Evolutionary conservation across 2,888 invertebrate species (phyloP), one percentile per base, ranked within the genome.

Genomic region (Aproaerema taeniolella): DNA sequence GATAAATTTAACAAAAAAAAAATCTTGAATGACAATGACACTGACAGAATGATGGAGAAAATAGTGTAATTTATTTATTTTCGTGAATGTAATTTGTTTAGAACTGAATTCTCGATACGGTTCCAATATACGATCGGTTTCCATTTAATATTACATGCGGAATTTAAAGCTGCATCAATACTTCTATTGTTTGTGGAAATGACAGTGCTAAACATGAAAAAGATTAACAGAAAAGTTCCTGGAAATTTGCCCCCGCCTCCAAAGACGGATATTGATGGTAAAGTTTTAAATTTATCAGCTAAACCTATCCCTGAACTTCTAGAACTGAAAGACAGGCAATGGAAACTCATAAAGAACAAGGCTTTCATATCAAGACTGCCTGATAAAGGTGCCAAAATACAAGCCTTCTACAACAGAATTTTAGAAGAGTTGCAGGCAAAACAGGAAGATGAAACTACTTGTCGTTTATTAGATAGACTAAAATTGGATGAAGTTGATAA

Each of bases 341-440:
- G 80, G 29, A 89, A 89, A 63, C 68, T 91, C 24, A 57, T 91
- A 9, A 70, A 63, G 31, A 83, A 85, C 53, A 90, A 89, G 48
- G 44, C 47, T 17, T 90, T 91, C 47, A 66, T 89, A 24, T 65
- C 58, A 1, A 90, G 85, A 59, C 67, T 91, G 39, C 71, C 88
- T 0, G 91, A 91, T 52, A 90, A 88, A 60, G 91, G 91, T 14
- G 78, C 72, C 13, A 91, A 88, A 68, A 88, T 91, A 42, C 67
- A 69, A 46, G 53, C 55, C 6, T 87, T 89, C 33, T 63, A 78
- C 43, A 67, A 82, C 14, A 88, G 82, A 64, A 67, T 91, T 46
- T 41, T 72, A 8, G 56, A 53, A 14, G 87, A 88, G 63, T 50
- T 91, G n/a, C 65, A 80, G 25, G 61, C 61, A 16, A 87, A 85